A percentile compares a stretch with the other conserved stretches of the same genome.
These are phyloP conservation scores for Cantharis nigra DNA, from an alignment of 2,888 invertebrate genomes.

Conservation along the genomic window DNA sequence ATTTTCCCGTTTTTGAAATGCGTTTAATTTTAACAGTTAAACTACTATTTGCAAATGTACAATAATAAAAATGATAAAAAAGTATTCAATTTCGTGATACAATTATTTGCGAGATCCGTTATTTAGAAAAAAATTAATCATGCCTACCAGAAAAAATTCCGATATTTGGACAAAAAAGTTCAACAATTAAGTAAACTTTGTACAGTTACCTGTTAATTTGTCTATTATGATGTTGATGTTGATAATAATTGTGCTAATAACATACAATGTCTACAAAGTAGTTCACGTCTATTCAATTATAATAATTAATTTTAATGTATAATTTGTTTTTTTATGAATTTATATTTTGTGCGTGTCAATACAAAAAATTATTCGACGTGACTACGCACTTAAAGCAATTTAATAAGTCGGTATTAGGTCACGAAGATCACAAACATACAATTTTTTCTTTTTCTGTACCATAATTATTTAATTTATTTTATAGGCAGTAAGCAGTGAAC, in stretches of 20 bases:
- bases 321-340: slow-evolving; percentile 9
- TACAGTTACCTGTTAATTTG: background rate
- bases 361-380: slow-evolving; percentile 23
- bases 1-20: no score
- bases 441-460: slow-evolving; percentile 16
- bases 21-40: background rate
- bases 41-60: background rate
- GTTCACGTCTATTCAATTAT: background rate
- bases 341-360: slow-evolving; percentile 26
- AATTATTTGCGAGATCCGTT: background rate
- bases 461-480: slow-evolving; percentile 27
- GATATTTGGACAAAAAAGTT: background rate
- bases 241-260: background rate
- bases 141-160: background rate
- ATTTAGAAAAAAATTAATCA: background rate
- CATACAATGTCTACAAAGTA: background rate
- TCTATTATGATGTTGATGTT: background rate
- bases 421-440: slow-evolving; percentile 25
- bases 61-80: background rate
- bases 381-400: slow-evolving; percentile 22
- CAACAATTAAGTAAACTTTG: background rate
- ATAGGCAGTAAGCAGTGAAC: slow-evolving; percentile 7
- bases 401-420: slow-evolving; percentile 20
- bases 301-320: background rate
- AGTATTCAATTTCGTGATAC: background rate